A percentile compares a stretch with the other conserved stretches of the same genome.
Evolutionary conservation across 1,140 invertebrate species (phyloP).

Genomic region (Zaprionus davidi): DNA sequence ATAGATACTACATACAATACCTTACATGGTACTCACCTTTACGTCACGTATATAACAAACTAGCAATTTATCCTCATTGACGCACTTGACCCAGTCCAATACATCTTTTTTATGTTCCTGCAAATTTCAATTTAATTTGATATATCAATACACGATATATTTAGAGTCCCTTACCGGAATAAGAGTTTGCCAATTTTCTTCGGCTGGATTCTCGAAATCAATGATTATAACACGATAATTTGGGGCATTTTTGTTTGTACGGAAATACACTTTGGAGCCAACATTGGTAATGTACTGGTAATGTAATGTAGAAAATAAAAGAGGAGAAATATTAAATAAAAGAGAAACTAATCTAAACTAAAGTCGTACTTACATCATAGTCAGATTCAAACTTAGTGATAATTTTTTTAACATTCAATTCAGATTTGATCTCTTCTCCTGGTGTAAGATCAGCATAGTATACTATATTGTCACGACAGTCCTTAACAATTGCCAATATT

Average conservation of each 20-base stretch:
- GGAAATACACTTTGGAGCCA: slow-evolving; percentile 92
- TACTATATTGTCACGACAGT: slow-evolving; percentile 94
- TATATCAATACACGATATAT: not conserved
- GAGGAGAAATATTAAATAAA: not conserved
- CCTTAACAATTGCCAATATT: slow-evolving; percentile 90
- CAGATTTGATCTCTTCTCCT: slow-evolving; percentile 87
- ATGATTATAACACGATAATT: slow-evolving; percentile 95
- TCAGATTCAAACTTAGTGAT: slow-evolving; percentile 96
- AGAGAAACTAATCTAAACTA: not conserved
- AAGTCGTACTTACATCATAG: slow-evolving; percentile 90
- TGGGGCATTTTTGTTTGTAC: slow-evolving; percentile 97
- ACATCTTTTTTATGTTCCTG: slow-evolving; percentile 94
- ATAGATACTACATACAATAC: not conserved
- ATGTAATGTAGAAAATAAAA: slow-evolving; percentile 51
- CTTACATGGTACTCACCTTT: slow-evolving; percentile 88
- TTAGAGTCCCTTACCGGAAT: slow-evolving; percentile 86
- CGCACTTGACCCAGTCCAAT: slow-evolving; percentile 93
- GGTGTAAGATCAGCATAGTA: slow-evolving; percentile 92
- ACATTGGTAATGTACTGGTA: slow-evolving; percentile 98
- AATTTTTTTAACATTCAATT: slow-evolving; percentile 89
- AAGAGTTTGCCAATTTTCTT: slow-evolving; percentile 93
- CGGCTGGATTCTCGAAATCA: slow-evolving; percentile 91
- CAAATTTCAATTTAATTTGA: slow-evolving; percentile 10
- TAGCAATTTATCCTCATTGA: slow-evolving; percentile 94
- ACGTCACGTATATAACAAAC: slow-evolving; percentile 97